Percentiles rank a stretch among this genome's conserved stretches.
Evolutionary conservation across 2,888 invertebrate genomes (phyloP).

Genomic region (Therioaphis trifolii): DNA sequence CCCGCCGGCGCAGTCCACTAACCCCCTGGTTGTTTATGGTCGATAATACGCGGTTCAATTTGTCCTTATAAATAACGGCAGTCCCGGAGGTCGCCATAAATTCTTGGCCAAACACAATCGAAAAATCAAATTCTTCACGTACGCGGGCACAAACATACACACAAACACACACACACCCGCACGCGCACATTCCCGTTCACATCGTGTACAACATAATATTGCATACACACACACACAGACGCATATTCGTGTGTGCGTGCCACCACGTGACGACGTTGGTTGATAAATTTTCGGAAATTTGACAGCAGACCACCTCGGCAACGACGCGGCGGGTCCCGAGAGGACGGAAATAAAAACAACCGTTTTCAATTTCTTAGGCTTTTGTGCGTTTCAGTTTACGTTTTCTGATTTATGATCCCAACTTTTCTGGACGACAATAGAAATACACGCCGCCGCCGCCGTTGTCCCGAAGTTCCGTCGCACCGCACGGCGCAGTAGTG

Average conservation of each 20-base stretch:
- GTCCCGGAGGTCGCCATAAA: constrained; percentile 8
- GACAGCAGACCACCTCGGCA: background rate
- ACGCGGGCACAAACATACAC: background rate
- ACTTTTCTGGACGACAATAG: constrained; percentile 25
- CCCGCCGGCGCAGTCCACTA: background rate
- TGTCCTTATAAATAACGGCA: constrained; percentile 53
- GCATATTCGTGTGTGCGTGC: background rate
- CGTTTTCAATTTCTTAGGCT: constrained; percentile 50
- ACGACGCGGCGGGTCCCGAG: background rate
- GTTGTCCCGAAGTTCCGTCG: no score
- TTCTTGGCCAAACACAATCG: constrained; percentile 30
- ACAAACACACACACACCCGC: background rate
- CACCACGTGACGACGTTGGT: background rate
- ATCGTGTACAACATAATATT: background rate
- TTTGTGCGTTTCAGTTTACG: background rate
- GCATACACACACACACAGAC: background rate
- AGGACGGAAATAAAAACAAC: constrained; percentile 27
- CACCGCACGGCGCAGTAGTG: no score
- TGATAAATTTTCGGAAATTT: constrained; percentile 53
- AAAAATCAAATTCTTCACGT: constrained; percentile 49
- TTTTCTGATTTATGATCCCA: constrained; percentile 37
- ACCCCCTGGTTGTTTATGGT: constrained; percentile 22
- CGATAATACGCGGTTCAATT: constrained; percentile 52
- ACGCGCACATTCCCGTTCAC: background rate
- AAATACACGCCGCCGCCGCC: background rate